Conservation (phyloP, 1,140 invertebrate species). For the Papilio aristodemus region DNA sequence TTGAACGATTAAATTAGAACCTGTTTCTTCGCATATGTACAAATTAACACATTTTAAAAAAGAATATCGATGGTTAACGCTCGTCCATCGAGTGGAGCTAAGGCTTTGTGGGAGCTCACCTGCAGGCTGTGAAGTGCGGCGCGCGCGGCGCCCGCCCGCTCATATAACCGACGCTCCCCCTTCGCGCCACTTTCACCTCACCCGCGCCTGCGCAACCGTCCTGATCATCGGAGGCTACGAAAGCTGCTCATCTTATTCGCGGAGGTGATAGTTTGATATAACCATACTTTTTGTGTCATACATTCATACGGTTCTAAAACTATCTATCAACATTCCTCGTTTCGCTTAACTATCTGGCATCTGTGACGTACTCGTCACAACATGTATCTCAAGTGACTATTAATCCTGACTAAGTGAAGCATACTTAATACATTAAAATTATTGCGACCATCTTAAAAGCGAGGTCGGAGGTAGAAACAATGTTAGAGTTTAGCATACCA, state of each 20-base stretch:
- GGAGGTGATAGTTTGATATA: slow-evolving; percentile 7
- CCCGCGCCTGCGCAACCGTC: slow-evolving; percentile 50
- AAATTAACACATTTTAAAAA: slow-evolving; percentile 23
- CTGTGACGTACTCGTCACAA: too few species aligned
- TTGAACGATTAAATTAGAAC: slow-evolving; percentile 26
- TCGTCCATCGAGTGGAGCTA: background rate
- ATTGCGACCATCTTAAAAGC: too few species aligned
- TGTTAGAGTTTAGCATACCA: too few species aligned
- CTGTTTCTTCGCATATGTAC: background rate
- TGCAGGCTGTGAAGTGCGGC: slow-evolving; percentile 59
- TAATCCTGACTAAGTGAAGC: too few species aligned
- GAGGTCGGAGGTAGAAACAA: too few species aligned
- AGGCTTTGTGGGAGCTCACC: slow-evolving; percentile 50
- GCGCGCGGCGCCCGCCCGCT: slow-evolving; percentile 53
- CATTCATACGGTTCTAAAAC: background rate
- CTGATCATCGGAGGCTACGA: slow-evolving; percentile 51
- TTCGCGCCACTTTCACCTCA: slow-evolving; percentile 63
- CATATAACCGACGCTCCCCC: slow-evolving; percentile 56
- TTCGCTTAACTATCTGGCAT: background rate
- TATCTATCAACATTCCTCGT: background rate
- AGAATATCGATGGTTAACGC: background rate
- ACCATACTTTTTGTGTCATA: background rate
- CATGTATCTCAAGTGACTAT: too few species aligned
- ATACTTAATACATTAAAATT: too few species aligned
- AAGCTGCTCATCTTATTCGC: slow-evolving; percentile 40